Percentiles rank a stretch among this genome's conserved stretches.
phyloP scores from a whole-genome alignment of 2,888 invertebrate genomes.

The Geotrupes spiniger region DNA sequence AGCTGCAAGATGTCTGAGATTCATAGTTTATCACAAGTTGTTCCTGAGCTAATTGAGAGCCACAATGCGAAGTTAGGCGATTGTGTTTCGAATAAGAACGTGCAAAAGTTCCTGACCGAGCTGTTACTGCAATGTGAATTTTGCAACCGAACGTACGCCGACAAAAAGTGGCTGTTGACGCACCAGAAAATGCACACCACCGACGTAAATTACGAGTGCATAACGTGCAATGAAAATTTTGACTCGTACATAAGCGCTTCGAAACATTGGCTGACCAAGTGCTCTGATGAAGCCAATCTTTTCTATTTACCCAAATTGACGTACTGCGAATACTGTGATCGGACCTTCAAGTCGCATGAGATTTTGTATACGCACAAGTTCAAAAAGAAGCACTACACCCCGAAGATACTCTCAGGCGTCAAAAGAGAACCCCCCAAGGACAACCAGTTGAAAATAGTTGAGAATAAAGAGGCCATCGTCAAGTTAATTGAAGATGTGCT shows the following conservation, averaged over 20 bases:
- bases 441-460: slow-evolving; percentile 24
- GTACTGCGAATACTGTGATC: slow-evolving; percentile 51
- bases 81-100: slow-evolving; percentile 23
- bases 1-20: slow-evolving; percentile 22
- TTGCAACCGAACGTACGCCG: slow-evolving; percentile 58
- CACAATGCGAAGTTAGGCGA: slow-evolving; percentile 10
- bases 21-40: slow-evolving; percentile 18
- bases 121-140: slow-evolving; percentile 59
- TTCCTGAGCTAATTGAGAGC: slow-evolving; percentile 20
- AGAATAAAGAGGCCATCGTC: slow-evolving; percentile 42
- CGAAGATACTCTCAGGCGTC: slow-evolving; percentile 33
- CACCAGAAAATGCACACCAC: slow-evolving; percentile 51
- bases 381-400: slow-evolving; percentile 52
- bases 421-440: slow-evolving; percentile 9
- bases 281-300: slow-evolving; percentile 48
- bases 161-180: slow-evolving; percentile 50
- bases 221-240: slow-evolving; percentile 49
- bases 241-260: slow-evolving; percentile 55
- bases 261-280: slow-evolving; percentile 50
- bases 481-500: slow-evolving; percentile 47
- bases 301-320: slow-evolving; percentile 51
- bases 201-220: slow-evolving; percentile 50
- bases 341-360: slow-evolving; percentile 53
- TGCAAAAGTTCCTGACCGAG: slow-evolving; percentile 47
- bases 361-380: slow-evolving; percentile 59